Evolutionary conservation across 2,113 vertebrate genomes (phyloP).

Genomic region (Mohoua ochrocephala): DNA sequence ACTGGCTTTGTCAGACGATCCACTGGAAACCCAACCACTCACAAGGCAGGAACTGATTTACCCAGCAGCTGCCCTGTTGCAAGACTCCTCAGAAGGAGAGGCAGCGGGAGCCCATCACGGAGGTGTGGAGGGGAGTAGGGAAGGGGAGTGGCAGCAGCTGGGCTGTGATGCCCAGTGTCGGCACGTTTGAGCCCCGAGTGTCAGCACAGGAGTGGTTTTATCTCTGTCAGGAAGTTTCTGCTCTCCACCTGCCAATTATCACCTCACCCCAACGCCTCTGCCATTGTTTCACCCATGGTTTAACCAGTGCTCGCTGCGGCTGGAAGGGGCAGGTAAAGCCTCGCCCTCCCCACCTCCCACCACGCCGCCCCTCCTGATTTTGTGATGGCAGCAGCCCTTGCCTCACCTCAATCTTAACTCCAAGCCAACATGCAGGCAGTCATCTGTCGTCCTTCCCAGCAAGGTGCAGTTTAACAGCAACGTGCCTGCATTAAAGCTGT

Average conservation of each 20-base stretch:
- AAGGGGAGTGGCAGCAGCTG: neutral
- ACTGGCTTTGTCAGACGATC: neutral
- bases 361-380: neutral
- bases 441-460: neutral
- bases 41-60: neutral
- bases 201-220: neutral
- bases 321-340: neutral
- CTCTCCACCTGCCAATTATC: neutral
- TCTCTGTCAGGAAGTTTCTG: neutral
- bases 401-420: neutral
- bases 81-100: neutral
- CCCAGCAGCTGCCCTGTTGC: neutral
- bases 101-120: neutral
- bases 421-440: neutral
- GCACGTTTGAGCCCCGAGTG: accelerated
- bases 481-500: neutral
- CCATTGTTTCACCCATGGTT: neutral
- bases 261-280: neutral
- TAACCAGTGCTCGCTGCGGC: accelerated
- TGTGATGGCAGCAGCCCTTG: neutral
- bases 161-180: neutral
- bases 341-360: accelerated
- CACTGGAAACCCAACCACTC: neutral
- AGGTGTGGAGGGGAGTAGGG: neutral
- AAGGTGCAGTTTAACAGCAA: neutral